Evolutionary conservation across 2,888 invertebrate genomes (phyloP).

Genomic region (Leuctra nigra): DNA sequence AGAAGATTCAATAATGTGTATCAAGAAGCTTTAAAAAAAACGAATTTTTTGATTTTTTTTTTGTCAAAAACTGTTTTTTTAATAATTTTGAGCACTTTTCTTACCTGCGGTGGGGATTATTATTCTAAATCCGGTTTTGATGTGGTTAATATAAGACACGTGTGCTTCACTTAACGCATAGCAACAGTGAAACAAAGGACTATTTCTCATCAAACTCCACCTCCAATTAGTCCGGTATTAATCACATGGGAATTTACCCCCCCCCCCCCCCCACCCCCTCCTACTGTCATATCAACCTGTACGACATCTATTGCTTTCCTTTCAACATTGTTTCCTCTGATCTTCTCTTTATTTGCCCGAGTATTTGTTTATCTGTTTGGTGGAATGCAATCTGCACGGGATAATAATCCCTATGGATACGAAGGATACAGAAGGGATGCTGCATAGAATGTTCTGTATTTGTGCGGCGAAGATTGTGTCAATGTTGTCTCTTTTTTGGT

Average conservation of each 20-base stretch:
- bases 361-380: conserved; percentile 17
- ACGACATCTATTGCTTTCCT: conserved; percentile 15
- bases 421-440: conserved; percentile 5
- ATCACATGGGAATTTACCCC: conserved; percentile 3
- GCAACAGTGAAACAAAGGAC: too few species aligned
- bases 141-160: too few species aligned
- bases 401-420: conserved; percentile 2
- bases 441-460: neutral
- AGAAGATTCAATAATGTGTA: too few species aligned
- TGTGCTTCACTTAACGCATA: too few species aligned
- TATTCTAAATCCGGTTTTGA: too few species aligned
- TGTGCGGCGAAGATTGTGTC: conserved; percentile 1
- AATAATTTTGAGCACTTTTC: too few species aligned
- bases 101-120: too few species aligned
- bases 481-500: conserved; percentile 10
- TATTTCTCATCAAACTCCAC: conserved; percentile 1
- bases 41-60: too few species aligned
- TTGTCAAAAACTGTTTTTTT: too few species aligned
- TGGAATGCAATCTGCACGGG: conserved; percentile 13
- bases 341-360: conserved; percentile 14
- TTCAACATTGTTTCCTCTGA: conserved; percentile 12
- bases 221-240: neutral
- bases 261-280: neutral
- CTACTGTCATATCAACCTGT: neutral
- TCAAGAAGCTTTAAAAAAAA: too few species aligned